phyloP scores from a whole-genome alignment of 2,888 invertebrate species.

The Conchocele bisecta region DNA sequence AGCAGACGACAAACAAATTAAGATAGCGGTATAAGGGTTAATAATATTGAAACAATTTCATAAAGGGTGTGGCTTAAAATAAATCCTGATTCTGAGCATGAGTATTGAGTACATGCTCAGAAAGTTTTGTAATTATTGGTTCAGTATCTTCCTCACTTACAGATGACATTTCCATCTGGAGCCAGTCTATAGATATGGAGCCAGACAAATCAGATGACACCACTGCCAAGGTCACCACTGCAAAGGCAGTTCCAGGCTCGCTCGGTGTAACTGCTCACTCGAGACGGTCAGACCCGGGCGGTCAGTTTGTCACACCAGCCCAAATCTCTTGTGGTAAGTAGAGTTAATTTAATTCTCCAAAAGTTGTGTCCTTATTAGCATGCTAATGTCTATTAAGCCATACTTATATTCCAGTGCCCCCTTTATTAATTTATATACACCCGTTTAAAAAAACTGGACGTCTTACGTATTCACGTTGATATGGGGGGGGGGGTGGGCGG shows the following conservation, averaged over 20 bases:
- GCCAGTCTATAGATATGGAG: conserved; percentile 72
- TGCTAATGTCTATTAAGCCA: no score
- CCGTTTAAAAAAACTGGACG: neutral
- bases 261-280: neutral
- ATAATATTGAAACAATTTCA: no score
- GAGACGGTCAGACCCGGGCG: conserved; percentile 24
- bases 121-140: no score
- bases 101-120: no score
- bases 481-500: no score
- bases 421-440: neutral
- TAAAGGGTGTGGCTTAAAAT: neutral
- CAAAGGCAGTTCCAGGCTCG: neutral
- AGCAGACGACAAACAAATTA: no score
- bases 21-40: no score
- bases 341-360: no score
- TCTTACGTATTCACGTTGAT: neutral
- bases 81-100: neutral
- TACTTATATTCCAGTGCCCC: neutral
- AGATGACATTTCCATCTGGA: conserved; percentile 77
- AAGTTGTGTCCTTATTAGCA: no score
- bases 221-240: neutral
- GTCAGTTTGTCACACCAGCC: conserved; percentile 22
- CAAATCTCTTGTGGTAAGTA: no score
- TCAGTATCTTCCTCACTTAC: conserved; percentile 29
- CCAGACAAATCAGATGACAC: conserved; percentile 14